These are phyloP conservation scores for Colossoma macropomum DNA, from an alignment of 2,113 vertebrate genomes.

Conservation along the genomic window DNA sequence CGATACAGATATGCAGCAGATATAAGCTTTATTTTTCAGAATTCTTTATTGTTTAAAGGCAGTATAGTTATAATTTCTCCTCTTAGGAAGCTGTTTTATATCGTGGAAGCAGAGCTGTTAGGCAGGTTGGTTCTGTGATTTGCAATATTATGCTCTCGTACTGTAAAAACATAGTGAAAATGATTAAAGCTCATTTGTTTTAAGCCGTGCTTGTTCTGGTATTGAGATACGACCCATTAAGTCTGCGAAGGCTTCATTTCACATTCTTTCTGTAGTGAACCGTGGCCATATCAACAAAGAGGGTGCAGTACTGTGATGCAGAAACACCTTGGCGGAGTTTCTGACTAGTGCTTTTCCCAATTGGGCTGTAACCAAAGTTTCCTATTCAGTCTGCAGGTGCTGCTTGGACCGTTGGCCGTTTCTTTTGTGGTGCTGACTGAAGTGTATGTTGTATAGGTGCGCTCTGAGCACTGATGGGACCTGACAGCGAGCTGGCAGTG, in stretches of 20 bases:
- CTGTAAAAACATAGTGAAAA: too few relatives aligned
- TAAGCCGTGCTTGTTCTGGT: background rate
- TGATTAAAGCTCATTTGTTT: background rate
- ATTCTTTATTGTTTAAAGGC: too few relatives aligned
- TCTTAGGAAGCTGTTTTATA: background rate
- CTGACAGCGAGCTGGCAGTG: background rate
- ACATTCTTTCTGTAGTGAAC: background rate
- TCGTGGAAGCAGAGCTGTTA: background rate
- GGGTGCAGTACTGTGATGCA: background rate
- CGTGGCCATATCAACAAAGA: background rate
- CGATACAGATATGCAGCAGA: background rate
- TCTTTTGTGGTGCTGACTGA: background rate
- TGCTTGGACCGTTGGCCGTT: background rate
- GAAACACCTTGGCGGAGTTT: background rate
- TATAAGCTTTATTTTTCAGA: background rate
- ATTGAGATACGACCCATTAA: background rate
- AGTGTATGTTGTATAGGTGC: background rate
- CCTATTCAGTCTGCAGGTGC: background rate
- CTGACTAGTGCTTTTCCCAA: background rate
- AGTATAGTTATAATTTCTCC: background rate
- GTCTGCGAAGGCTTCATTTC: background rate
- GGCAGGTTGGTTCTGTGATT: background rate
- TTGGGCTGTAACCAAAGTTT: background rate
- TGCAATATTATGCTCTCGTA: background rate
- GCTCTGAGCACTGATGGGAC: slow-evolving; percentile 36